Base-by-base conservation (phyloP, 1,140 invertebrate species). In the Eubasilissa regina region DNA sequence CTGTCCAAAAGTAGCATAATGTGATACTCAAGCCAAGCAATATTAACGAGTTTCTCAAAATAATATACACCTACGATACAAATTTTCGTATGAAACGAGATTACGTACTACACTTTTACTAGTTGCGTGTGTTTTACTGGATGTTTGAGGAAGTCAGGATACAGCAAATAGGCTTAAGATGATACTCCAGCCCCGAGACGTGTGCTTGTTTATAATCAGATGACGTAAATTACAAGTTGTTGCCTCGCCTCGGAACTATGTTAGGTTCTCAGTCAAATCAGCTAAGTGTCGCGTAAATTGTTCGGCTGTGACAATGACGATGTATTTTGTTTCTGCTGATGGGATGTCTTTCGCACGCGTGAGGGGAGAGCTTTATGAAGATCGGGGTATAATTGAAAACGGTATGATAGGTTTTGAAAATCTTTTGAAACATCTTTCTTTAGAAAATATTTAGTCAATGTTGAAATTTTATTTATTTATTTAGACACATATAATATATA, bases 171-270 rank as follows among this genome's bases (percentile, higher is more conserved):
- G 73, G 73, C 55, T 56, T 43, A 56, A 58, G 53, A 58, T 58
- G 73, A n/a, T 45, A 56, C 73, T 44, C 8, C 15, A 56, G 73
- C 56, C 56, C 35, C 62, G 56, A 64, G 44, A n/a, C 45, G 75
- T 75, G 48, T 78, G 75, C 68, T 78, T 75, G 77, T 72, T 81
- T 62, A 78, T 77, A 81, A 79, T 79, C 56, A 53, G 77, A 72
- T 75, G 80, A 77, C 74, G 77, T 79, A 76, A 81, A 81, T 81
- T 81, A 81, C 62, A 72, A 77, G 80, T 79, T 74, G 68, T 79
- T 79, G 55, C 73, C 55, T 70, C 48, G 58, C 19, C 56, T 15
- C 56, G 70, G 45, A 44, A 77, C 60, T 81, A 64, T 19, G 47
- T 56, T 60, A 77, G 15, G 58, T 53, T 77, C 51, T 79, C 35